Percentiles rank a stretch among this genome's conserved stretches.
Conservation (phyloP, 2,113 vertebrate genomes). For the Ophthalmolycus amberensis region DNA sequence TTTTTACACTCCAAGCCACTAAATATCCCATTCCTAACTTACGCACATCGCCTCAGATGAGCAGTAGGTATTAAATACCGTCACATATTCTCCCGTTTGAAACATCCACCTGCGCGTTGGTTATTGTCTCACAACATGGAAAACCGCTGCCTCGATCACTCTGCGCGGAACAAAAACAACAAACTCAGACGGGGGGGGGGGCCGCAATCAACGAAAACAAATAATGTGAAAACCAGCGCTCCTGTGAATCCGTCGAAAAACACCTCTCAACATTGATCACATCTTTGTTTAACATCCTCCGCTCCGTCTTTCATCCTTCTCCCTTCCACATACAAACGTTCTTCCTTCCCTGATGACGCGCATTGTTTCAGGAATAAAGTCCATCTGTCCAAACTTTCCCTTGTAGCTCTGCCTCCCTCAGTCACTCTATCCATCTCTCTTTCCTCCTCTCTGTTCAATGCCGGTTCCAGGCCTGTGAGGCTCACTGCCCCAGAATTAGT, state of each 20-base stretch:
- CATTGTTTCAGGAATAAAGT: slow-evolving; percentile 8
- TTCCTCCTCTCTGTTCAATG: slow-evolving; percentile 41
- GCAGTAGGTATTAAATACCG: slow-evolving; percentile 39
- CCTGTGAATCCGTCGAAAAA: background rate
- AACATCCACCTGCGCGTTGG: slow-evolving; percentile 15
- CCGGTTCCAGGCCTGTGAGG: slow-evolving; percentile 51
- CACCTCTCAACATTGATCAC: background rate
- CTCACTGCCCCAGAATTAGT: slow-evolving; percentile 66
- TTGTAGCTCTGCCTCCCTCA: slow-evolving; percentile 1
- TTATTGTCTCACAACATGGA: slow-evolving; percentile 35
- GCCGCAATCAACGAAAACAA: slow-evolving; percentile 39
- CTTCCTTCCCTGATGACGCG: background rate
- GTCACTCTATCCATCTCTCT: slow-evolving; percentile 23
- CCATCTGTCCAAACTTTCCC: slow-evolving; percentile 11
- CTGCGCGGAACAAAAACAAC: slow-evolving; percentile 4
- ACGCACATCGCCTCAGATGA: slow-evolving; percentile 17
- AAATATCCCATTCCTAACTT: slow-evolving; percentile 3
- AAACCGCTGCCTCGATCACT: slow-evolving; percentile 12
- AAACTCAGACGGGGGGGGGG: slow-evolving; percentile 18
- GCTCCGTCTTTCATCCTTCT: background rate
- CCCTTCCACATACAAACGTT: background rate
- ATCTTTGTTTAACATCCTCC: slow-evolving; percentile 13
- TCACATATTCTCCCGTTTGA: slow-evolving; percentile 25
- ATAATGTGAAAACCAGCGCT: background rate
- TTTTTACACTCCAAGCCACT: background rate